Evolutionary conservation across 2,888 invertebrate species (phyloP), one percentile per base, ranked within the genome.

Genomic region (Dimorphilus gyrociliatus): DNA sequence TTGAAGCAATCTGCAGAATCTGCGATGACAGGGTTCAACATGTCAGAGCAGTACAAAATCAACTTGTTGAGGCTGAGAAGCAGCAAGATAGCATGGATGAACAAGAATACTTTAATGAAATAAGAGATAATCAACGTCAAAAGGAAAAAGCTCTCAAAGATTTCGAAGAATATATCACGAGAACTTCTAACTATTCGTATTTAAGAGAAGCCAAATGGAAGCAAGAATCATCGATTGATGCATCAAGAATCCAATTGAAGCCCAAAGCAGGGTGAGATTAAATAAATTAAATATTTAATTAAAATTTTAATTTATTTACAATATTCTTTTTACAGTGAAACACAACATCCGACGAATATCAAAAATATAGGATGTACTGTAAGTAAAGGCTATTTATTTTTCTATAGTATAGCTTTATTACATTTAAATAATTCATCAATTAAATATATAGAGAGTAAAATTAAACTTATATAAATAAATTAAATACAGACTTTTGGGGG

Each of bases 51-150:
- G 52, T 52, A 4, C 61, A 61, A 40, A 32, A 37, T 3, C 55
- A 58, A 30, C 43, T 61, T n/a, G 37, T 59, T 8, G 52, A 57
- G 25, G 53, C 57, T 2, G 54, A 57, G 33, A 36, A 44, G n/a
- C 54, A 55, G 36, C 58, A 58, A 37, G 55, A 57, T 34, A 42
- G 52, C 4, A 36, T 55, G 6, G 56, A 60, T 38, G 60, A 60
- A 35, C 55, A 58, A 36, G 58, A 58, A 32, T 51, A 50, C 35
- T 60, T 58, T 46, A 55, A 55, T n/a, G 54, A 60, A 52, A 56
- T 58, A 31, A 42, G 59, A 30, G 59, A 60, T 35, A 59, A 58
- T 34, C 51, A 59, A 39, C 45, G 55, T 29, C 60, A 59, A 39
- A 51, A 50, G 27, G 59, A 59, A 37, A 56, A 55, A 35, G 45